Base-by-base conservation (phyloP, 2,888 invertebrate genomes). In the Cheilosia vulpina region DNA sequence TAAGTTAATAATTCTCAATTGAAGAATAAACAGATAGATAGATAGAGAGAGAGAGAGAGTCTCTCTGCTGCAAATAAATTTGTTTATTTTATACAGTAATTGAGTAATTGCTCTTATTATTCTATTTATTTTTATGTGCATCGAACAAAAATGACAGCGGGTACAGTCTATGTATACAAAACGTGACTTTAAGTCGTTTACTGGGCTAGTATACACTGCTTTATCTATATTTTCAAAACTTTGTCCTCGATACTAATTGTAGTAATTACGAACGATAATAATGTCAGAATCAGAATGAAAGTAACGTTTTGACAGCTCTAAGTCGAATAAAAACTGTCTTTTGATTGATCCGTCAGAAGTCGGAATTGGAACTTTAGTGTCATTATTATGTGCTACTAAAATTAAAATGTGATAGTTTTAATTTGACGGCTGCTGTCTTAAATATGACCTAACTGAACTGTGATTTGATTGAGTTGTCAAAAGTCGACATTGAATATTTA, bases 1-100 rank as follows among this genome's bases (percentile, higher is more conserved):
- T 41, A 65, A 65, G 52, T 65, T 50, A 52, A 66, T 66, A 41
- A 66, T 53, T 52, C 41, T 66, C 53, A 66, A 66, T 66, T 66
- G 52, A 53, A 53, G 15, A 45, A 27, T 11, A 38, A 41, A 41
- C 58, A 41, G 21, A n/a, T n/a, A n/a, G n/a, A n/a, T n/a, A n/a
- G n/a, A n/a, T n/a, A 21, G 21, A 21, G 43, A 9, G 4, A 15
- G 9, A 31, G 27, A 11, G 17, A 7, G 27, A 24, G 52, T 53
- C 27, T 2, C 21, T 47, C 27, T 24, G 47, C 47, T 41, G 45
- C 27, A 47, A 27, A 47, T 47, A 45, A 47, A 45, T 45, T 45
- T 62, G 45, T 45, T 62, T 63, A 47, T 53, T 47, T 17, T 21
- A 63, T 4, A 19, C 9, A 19, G 11, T 24, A 63, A 31, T 63